Evolutionary conservation across 2,113 vertebrate species (phyloP), one percentile per base, ranked within the genome.

Genomic region (Podocnemis expansa): DNA sequence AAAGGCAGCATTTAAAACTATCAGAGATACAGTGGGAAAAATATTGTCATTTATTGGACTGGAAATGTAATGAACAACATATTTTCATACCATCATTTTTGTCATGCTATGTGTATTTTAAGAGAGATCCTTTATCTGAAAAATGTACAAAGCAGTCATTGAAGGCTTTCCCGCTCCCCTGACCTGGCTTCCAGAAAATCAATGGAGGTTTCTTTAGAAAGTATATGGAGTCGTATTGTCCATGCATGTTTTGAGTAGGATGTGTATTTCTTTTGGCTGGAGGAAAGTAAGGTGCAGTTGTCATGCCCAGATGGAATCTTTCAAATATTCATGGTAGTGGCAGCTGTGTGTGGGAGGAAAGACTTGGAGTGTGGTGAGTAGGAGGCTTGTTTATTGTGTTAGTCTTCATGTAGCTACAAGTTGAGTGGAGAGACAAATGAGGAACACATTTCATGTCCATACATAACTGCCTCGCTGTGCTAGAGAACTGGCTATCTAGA

Each of bases 281-380:
- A 96, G 97, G 97, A 96, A 98, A 97, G 97, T 98, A 98, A 97
- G 95, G 97, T 98, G 96, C 97, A 97, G 96, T 96, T 98, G 98
- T 97, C 96, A 94, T 96, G 97, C 97, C 97, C 98, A 98, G 98
- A 98, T 98, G 98, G 98, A 97, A 93, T 95, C 96, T 97, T 97
- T 98, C 95, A 97, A 98, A 97, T 98, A 97, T 97, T 97, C 94
- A 98, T 98, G 96, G 91, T 96, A 95, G 97, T 97, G 98, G 97
- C 98, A 98, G 98, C 97, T 98, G 98, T 98, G 97, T 98, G 98
- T 98, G 97, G 98, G 98, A 97, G 98, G 98, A 97, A 96, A 96
- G 97, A 96, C 92, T 96, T 97, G 91, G 97, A 97, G 94, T 97
- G 94, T 97, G 94, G 96, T 96, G 95, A 98, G 97, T 97, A 97